phyloP scores from a whole-genome alignment of 2,888 invertebrate genomes.

The Aphrophora alni region DNA sequence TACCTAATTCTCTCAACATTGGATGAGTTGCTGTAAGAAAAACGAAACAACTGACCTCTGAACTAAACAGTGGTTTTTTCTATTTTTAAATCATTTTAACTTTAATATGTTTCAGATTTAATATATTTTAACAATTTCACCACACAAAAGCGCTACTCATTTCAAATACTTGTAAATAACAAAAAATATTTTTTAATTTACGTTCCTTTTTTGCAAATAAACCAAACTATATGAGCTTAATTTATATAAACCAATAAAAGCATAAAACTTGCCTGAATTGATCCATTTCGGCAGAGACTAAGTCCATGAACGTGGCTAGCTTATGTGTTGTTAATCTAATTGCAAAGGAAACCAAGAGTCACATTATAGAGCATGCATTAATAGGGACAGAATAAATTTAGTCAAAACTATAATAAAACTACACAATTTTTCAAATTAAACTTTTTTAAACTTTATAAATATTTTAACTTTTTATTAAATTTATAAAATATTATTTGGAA shows the following conservation, averaged over 20 bases:
- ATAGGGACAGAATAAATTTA: not conserved
- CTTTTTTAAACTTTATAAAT: not conserved
- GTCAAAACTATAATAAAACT: not conserved
- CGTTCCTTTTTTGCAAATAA: not conserved
- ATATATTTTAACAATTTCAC: too few species aligned
- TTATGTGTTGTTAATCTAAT: conserved; percentile 54
- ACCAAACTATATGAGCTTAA: not conserved
- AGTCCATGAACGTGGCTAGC: conserved; percentile 54
- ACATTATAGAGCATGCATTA: conserved; percentile 4
- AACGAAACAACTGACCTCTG: too few species aligned
- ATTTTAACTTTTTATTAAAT: too few species aligned
- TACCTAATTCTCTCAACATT: too few species aligned
- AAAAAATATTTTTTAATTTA: too few species aligned
- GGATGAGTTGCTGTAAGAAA: too few species aligned
- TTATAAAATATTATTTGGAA: too few species aligned
- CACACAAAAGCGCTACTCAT: too few species aligned
- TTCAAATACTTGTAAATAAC: too few species aligned
- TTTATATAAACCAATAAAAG: not conserved
- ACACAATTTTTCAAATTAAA: not conserved
- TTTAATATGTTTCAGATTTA: too few species aligned
- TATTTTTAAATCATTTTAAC: too few species aligned
- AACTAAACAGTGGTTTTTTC: too few species aligned
- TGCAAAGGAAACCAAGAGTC: conserved; percentile 34
- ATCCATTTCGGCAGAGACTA: conserved; percentile 53
- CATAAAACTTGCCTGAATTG: conserved; percentile 51